Evolutionary conservation across 2,888 invertebrate species (phyloP), one percentile per base, ranked within the genome.

Genomic region (Sarcophaga variegata): DNA sequence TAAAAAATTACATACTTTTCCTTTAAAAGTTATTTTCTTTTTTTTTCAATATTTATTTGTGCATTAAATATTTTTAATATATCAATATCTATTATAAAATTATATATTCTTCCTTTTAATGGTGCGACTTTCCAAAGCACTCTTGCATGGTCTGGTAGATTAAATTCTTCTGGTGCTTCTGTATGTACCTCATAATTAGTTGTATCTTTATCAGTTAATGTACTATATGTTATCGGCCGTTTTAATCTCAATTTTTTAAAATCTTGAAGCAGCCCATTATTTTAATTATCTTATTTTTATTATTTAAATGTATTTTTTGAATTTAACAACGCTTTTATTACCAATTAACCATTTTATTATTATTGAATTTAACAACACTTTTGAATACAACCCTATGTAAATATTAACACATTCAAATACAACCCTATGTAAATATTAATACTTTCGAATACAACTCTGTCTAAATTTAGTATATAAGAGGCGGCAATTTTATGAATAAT

Each of bases 171-270:
- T 8, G 81, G 85, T 54, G 74, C 63, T 12, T 66, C 45, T 54
- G 78, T 70, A n/a, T 22, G n/a, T 20, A 85, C 63, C 60, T 81
- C 77, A 67, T 77, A 80, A n/a, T 75, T 71, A 75, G 71, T 80
- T 27, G 62, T 49, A 47, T 69, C 80, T 4, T 70, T 70, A 12
- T 63, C 63, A 4, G 75, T 80, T 64, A 80, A 22, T 63, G 84
- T 80, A 25, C 79, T 80, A 72, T 81, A 85, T 77, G 10, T 11
- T 74, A 85, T 67, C 27, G 81, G 76, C 2, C 67, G 8, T 12
- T 72, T 72, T 54, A 78, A 60, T 74, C 12, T 49, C 45, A 69
- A n/a, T 85, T 72, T 81, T 22, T 14, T 12, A 11, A 77, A 64
- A 54, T 63, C 66, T n/a, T 70, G 22, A 22, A 22, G 22, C 22